A percentile compares a stretch with the other conserved stretches of the same genome.
phyloP scores from a whole-genome alignment of 2,888 invertebrate genomes.

The Gnatocerus cornutus region DNA sequence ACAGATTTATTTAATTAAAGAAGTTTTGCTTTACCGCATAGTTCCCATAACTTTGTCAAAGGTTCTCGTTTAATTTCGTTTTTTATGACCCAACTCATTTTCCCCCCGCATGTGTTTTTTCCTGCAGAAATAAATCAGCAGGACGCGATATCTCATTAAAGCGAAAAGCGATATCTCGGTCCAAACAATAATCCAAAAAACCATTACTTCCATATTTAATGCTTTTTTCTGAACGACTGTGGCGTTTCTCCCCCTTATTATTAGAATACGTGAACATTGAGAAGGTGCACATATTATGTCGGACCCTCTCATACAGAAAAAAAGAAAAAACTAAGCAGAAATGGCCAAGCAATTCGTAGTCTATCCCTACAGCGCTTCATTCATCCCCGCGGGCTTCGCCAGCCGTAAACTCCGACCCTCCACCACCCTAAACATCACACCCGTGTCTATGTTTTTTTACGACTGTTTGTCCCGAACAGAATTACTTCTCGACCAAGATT shows the following conservation, averaged over 20 bases:
- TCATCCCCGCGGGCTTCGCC: conserved; percentile 68
- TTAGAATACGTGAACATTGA: conserved; percentile 62
- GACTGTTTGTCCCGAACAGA: conserved; percentile 57
- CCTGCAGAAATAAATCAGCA: conserved; percentile 42
- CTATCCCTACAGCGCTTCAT: conserved; percentile 69
- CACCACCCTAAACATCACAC: conserved; percentile 65
- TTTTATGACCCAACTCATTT: neutral
- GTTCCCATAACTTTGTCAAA: conserved; percentile 1
- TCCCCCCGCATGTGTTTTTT: conserved; percentile 28
- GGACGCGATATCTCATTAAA: conserved; percentile 61
- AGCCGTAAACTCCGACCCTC: conserved; percentile 66
- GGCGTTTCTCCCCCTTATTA: conserved; percentile 56
- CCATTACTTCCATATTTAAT: conserved; percentile 65
- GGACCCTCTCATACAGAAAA: conserved; percentile 59
- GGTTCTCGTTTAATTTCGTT: neutral
- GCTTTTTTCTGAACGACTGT: conserved; percentile 54
- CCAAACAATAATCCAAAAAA: conserved; percentile 63
- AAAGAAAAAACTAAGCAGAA: conserved; percentile 68
- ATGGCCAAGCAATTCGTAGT: conserved; percentile 68
- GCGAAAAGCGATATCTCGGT: conserved; percentile 61
- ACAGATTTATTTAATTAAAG: conserved; percentile 54
- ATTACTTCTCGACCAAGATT: conserved; percentile 68
- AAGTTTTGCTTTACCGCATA: conserved; percentile 12
- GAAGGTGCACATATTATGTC: conserved; percentile 64
- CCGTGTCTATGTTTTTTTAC: conserved; percentile 63